A percentile compares a stretch with the other conserved stretches of the same genome.
These are phyloP conservation scores for Tetragonula carbonaria DNA, from an alignment of 2,888 invertebrate species.

Conservation along the genomic window DNA sequence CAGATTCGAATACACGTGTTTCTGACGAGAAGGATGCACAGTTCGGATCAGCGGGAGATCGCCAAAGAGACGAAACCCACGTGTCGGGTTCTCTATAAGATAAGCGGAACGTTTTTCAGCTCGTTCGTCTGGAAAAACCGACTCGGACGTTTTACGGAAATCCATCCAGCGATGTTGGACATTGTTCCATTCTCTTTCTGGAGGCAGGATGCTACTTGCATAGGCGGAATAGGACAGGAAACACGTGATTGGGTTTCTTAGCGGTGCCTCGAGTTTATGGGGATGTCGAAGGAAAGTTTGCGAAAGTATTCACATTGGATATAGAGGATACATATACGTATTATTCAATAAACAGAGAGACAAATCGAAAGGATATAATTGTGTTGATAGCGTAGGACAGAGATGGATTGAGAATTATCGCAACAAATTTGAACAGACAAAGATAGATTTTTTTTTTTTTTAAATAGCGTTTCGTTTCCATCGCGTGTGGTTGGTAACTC, in stretches of 20 bases:
- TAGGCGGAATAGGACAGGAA: constrained; percentile 54
- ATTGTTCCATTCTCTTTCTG: constrained; percentile 23
- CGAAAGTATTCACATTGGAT: background rate
- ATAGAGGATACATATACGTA: too few species aligned
- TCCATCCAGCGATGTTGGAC: constrained; percentile 27
- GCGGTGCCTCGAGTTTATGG: constrained; percentile 32
- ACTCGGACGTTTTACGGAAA: constrained; percentile 33
- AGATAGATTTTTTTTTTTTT: too few species aligned
- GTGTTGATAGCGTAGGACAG: background rate
- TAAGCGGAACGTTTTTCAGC: constrained; percentile 19
- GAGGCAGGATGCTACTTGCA: constrained; percentile 48
- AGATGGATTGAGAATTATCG: background rate
- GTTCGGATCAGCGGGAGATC: constrained; percentile 1
- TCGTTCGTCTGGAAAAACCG: background rate
- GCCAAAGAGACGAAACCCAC: constrained; percentile 21
- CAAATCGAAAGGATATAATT: background rate
- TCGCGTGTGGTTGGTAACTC: background rate
- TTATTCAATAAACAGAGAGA: too few species aligned
- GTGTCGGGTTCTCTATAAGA: constrained; percentile 1
- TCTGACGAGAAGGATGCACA: background rate
- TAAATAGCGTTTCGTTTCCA: background rate
- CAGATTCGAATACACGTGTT: background rate
- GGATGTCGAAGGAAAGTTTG: background rate
- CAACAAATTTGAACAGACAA: background rate
- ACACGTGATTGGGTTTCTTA: constrained; percentile 55